Percentiles rank a stretch among this genome's conserved stretches.
Conservation (phyloP, 2,888 invertebrate species). For the Hirtodrosophila histrioides region DNA sequence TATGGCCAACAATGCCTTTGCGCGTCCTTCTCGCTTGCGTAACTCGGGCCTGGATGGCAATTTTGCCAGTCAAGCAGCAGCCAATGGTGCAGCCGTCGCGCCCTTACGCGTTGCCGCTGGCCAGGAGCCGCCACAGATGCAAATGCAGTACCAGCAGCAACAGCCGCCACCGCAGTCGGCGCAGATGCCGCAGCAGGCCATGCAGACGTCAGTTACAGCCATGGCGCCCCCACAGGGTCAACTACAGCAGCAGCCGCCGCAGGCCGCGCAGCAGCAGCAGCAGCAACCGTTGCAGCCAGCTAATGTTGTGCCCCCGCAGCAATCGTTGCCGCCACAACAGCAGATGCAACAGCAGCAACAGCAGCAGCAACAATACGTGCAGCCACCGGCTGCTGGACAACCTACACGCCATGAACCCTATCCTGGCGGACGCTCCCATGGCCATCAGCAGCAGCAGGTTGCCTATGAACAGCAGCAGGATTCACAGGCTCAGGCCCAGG, state of each 20-base stretch:
- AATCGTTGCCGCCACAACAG: slow-evolving; percentile 17
- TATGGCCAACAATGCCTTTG: slow-evolving; percentile 72
- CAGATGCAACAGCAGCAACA: slow-evolving; percentile 27
- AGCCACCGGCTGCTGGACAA: slow-evolving; percentile 62
- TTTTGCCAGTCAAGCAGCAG: slow-evolving; percentile 10
- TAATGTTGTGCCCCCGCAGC: slow-evolving; percentile 39
- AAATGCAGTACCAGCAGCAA: slow-evolving; percentile 21
- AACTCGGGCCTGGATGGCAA: slow-evolving; percentile 50
- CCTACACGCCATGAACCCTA: slow-evolving; percentile 56
- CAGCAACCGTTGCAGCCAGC: slow-evolving; percentile 24
- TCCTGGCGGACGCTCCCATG: slow-evolving; percentile 56
- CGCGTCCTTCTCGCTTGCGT: slow-evolving; percentile 63
- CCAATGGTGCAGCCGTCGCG: slow-evolving; percentile 21
- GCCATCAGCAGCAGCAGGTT: slow-evolving; percentile 38
- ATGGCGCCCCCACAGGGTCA: slow-evolving; percentile 13
- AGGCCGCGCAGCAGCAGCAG: slow-evolving; percentile 21
- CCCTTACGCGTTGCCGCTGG: slow-evolving; percentile 51
- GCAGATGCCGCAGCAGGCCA: slow-evolving; percentile 25
- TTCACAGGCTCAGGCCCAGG: slow-evolving; percentile 23
- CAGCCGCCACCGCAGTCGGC: slow-evolving; percentile 19
- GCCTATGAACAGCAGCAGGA: slow-evolving; percentile 35
- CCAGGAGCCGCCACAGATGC: slow-evolving; percentile 47
- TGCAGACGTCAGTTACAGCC: neutral
- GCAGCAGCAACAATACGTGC: slow-evolving; percentile 36
- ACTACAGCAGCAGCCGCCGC: slow-evolving; percentile 26